phyloP scores from a whole-genome alignment of 1,140 invertebrate species.

The Atopsyche davidsoni region DNA sequence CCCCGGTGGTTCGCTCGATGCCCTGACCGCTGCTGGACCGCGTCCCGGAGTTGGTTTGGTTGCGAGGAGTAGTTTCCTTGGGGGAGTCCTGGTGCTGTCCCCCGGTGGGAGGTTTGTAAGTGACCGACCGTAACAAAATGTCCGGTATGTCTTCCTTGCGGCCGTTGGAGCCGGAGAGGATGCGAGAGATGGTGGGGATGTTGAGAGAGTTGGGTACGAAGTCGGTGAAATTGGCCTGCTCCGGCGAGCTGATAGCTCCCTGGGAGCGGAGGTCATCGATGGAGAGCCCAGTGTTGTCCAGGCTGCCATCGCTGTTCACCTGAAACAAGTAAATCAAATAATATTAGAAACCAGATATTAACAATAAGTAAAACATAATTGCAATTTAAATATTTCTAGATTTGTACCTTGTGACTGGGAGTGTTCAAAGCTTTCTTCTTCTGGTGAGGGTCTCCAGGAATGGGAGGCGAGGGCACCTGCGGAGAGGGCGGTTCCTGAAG shows the following conservation, averaged over 20 bases:
- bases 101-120: constrained; percentile 50
- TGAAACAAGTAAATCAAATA: constrained; percentile 35
- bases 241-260: constrained; percentile 31
- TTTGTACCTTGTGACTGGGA: constrained; percentile 55
- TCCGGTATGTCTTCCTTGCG: constrained; percentile 72
- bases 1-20: constrained; percentile 40
- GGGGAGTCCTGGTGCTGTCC: constrained; percentile 12
- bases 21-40: constrained; percentile 35
- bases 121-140: constrained; percentile 60
- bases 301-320: constrained; percentile 36
- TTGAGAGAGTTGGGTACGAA: constrained; percentile 57
- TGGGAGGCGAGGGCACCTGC: constrained; percentile 43
- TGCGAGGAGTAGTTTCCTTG: constrained; percentile 32
- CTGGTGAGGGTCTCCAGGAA: constrained; percentile 37
- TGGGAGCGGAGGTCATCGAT: constrained; percentile 32
- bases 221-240: constrained; percentile 53
- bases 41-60: constrained; percentile 41
- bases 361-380: not conserved
- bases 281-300: constrained; percentile 42
- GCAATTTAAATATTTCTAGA: not conserved
- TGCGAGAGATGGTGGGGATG: constrained; percentile 69
- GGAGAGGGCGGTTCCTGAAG: constrained; percentile 45
- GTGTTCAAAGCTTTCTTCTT: constrained; percentile 69
- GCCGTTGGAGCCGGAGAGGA: constrained; percentile 73
- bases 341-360: constrained; percentile 4